Percentiles rank a stretch among this genome's conserved stretches.
phyloP scores from a whole-genome alignment of 2,888 invertebrate species.

The Mythimna loreyi region DNA sequence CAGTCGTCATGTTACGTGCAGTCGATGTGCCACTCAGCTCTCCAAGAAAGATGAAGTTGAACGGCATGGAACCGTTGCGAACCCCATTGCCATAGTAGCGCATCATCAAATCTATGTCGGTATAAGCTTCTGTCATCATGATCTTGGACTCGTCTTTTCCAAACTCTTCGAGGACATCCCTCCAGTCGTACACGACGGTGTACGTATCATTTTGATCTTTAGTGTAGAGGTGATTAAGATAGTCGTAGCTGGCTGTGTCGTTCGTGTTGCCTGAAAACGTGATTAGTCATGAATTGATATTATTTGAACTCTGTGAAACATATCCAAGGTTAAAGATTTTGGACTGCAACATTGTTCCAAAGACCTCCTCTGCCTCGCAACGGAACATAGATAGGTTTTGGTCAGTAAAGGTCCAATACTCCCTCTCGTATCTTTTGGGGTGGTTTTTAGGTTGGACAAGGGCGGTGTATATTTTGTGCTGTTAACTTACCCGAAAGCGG shows the following conservation, averaged over 20 bases:
- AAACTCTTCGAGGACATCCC: constrained; percentile 90
- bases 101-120: constrained; percentile 86
- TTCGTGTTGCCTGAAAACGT: constrained; percentile 13
- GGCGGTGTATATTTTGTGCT: background rate
- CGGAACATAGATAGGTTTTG: too few relatives aligned
- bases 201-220: constrained; percentile 89
- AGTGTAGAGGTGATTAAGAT: constrained; percentile 90
- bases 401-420: too few relatives aligned
- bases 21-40: constrained; percentile 85
- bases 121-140: constrained; percentile 92
- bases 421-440: background rate
- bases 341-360: too few relatives aligned
- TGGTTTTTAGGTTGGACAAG: background rate
- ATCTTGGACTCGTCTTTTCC: constrained; percentile 82
- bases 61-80: constrained; percentile 88
- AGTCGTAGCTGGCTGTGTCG: constrained; percentile 82
- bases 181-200: constrained; percentile 91
- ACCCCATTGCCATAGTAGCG: constrained; percentile 91
- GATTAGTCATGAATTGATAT: too few relatives aligned
- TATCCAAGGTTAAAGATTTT: too few relatives aligned
- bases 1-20: constrained; percentile 87
- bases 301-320: too few relatives aligned
- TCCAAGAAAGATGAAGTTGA: constrained; percentile 92
- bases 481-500: constrained; percentile 81
- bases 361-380: too few relatives aligned